Percentiles rank a stretch among this genome's conserved stretches.
Evolutionary conservation across 2,888 invertebrate genomes (phyloP).

Genomic region (Tuberolachnus salignus): DNA sequence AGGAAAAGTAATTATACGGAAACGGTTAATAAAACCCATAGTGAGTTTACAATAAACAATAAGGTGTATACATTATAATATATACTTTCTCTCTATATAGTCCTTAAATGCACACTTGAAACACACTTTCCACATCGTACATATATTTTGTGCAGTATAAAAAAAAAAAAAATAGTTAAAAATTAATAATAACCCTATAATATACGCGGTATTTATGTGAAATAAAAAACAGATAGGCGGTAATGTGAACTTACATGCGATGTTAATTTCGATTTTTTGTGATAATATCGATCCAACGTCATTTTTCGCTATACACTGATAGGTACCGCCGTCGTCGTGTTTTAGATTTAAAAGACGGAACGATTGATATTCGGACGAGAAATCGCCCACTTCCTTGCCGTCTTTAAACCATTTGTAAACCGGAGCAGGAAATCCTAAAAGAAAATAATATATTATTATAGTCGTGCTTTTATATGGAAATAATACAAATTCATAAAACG

Average conservation of each 20-base stretch:
- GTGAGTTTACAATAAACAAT: constrained; percentile 21
- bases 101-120: constrained; percentile 35
- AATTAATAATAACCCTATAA: neutral
- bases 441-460: constrained; percentile 33
- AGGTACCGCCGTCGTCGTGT: constrained; percentile 84
- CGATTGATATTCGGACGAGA: constrained; percentile 76
- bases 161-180: neutral
- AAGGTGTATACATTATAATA: too few species aligned
- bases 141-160: neutral
- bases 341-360: constrained; percentile 83
- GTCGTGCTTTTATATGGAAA: too few species aligned
- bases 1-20: neutral
- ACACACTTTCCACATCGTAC: constrained; percentile 19
- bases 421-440: constrained; percentile 86
- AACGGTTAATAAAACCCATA: neutral
- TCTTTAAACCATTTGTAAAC: constrained; percentile 92
- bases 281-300: constrained; percentile 91
- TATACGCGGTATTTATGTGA: too few species aligned
- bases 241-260: constrained; percentile 89
- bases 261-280: constrained; percentile 84
- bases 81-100: constrained; percentile 31
- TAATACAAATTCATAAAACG: too few species aligned
- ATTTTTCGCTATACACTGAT: constrained; percentile 91
- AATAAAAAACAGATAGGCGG: constrained; percentile 3
- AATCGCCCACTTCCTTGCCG: constrained; percentile 78